Percentiles rank a stretch among this genome's conserved stretches.
phyloP scores from a whole-genome alignment of 30 jellyfish, hydroid and myxozoan species.

The Aurelia sp. region DNA sequence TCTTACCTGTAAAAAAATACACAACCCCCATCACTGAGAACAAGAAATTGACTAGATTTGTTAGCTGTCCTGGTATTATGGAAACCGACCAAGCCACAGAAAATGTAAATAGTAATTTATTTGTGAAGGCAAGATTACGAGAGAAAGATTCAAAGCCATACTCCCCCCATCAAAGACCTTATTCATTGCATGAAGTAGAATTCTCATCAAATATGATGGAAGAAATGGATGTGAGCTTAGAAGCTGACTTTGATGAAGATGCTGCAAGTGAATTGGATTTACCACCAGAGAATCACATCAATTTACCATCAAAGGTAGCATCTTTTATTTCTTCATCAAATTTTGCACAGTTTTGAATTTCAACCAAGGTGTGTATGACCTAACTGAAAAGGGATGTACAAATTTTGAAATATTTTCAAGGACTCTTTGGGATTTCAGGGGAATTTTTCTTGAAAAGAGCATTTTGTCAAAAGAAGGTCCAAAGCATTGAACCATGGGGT shows the following conservation, averaged over 20 bases:
- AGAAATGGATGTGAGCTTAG: not conserved
- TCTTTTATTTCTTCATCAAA: not conserved
- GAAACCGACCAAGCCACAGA: no score
- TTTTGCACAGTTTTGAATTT: no score
- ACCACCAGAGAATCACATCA: conserved; percentile 20
- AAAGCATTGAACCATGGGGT: no score
- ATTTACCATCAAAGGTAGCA: conserved; percentile 22
- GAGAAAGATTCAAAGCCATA: conserved; percentile 24
- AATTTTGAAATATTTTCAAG: no score
- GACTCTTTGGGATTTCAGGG: no score
- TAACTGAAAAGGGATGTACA: no score
- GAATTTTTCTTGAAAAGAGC: no score
- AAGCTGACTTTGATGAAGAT: not conserved
- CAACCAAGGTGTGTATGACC: no score
- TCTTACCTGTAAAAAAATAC: not conserved
- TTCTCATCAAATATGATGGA: conserved; percentile 17
- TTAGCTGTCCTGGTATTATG: not conserved
- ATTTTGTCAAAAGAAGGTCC: no score
- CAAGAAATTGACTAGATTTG: not conserved
- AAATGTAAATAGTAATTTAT: not conserved
- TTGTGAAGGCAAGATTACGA: not conserved
- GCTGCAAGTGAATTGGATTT: not conserved
- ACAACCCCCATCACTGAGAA: not conserved
- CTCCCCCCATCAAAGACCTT: conserved; percentile 65
- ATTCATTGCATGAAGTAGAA: conserved; percentile 52